These are phyloP conservation scores for Neotoma lepida DNA, from an alignment of 2,113 vertebrate genomes.

Conservation along the genomic window DNA sequence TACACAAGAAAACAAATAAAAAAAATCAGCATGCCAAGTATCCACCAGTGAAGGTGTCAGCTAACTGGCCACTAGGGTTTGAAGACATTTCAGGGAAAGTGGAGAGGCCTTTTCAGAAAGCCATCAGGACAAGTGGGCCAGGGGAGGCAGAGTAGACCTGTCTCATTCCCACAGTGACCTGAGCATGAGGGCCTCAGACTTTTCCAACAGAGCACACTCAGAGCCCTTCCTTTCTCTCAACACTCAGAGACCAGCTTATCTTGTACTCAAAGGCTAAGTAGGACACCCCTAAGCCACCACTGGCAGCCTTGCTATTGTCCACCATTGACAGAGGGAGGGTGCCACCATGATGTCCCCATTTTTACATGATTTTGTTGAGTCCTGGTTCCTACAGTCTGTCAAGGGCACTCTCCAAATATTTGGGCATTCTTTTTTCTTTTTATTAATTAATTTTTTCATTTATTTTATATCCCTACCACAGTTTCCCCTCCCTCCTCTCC, in stretches of 20 bases:
- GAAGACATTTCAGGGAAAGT: neutral
- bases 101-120: too few species aligned
- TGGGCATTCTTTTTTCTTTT: fast-evolving
- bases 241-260: neutral
- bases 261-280: fast-evolving
- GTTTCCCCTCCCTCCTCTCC: neutral
- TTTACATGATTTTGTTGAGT: neutral
- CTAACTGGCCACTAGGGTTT: fast-evolving
- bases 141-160: neutral
- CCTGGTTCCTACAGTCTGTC: neutral
- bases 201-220: neutral
- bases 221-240: neutral
- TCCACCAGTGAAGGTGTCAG: fast-evolving
- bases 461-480: neutral
- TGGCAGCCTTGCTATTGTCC: neutral
- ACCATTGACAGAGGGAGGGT: too few species aligned
- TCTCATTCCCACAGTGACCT: fast-evolving
- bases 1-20: too few species aligned
- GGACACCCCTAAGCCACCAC: neutral
- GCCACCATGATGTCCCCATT: neutral
- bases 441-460: neutral
- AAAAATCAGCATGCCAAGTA: neutral
- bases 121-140: fast-evolving
- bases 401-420: neutral
- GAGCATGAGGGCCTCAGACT: fast-evolving